These are phyloP conservation scores for Patella pellucida DNA, from an alignment of 2,888 invertebrate species.

Conservation along the genomic window DNA sequence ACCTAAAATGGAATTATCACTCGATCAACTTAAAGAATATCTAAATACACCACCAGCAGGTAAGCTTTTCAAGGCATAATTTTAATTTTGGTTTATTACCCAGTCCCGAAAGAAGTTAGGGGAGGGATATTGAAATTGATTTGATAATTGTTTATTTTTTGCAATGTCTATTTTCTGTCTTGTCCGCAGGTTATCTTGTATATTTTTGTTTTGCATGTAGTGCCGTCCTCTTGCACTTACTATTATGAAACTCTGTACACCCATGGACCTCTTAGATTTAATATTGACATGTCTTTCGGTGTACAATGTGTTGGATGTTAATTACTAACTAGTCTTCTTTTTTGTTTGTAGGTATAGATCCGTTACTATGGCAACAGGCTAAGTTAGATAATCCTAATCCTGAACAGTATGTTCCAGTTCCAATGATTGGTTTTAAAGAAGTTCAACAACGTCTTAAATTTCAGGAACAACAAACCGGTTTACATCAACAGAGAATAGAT, in stretches of 20 bases:
- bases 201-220: too few species aligned
- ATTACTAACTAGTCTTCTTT: not conserved
- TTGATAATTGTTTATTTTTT: too few species aligned
- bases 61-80: conserved; percentile 24
- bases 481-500: conserved; percentile 82
- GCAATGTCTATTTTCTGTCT: too few species aligned
- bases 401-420: conserved; percentile 89
- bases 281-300: too few species aligned
- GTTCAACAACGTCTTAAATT: conserved; percentile 83
- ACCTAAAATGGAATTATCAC: conserved; percentile 82
- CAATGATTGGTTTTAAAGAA: conserved; percentile 88
- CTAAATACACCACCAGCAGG: conserved; percentile 85
- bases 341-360: conserved; percentile 82
- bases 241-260: too few species aligned
- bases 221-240: too few species aligned
- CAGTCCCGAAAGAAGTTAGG: too few species aligned
- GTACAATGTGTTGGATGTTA: too few species aligned
- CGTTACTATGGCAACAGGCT: conserved; percentile 94
- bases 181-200: too few species aligned
- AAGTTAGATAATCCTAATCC: conserved; percentile 95
- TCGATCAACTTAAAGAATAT: conserved; percentile 80
- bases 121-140: too few species aligned
- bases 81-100: too few species aligned
- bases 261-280: too few species aligned
- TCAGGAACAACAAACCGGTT: conserved; percentile 79